Percentiles rank a stretch among this genome's conserved stretches.
Conservation (phyloP, 1,140 invertebrate species). For the Berghia stephanieae region DNA sequence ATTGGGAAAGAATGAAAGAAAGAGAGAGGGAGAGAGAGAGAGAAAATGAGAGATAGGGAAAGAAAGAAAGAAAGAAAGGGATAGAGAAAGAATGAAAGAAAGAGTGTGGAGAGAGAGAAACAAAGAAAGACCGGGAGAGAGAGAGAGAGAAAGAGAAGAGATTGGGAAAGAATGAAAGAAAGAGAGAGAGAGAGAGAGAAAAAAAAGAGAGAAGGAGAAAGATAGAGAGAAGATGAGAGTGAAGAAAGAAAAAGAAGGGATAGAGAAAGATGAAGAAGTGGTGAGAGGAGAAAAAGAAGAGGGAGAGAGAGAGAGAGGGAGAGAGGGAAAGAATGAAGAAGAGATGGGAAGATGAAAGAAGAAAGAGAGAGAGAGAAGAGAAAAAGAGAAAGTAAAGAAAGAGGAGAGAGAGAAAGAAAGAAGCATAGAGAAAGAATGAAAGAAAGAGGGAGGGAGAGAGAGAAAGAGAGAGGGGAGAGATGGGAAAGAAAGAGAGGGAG, state of each 20-base stretch:
- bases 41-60: too few relatives aligned
- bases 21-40: slow-evolving; percentile 8
- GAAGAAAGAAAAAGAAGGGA: neutral
- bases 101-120: too few relatives aligned
- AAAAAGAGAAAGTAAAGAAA: neutral
- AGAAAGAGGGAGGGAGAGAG: slow-evolving; percentile 12
- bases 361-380: neutral
- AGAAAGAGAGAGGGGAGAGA: neutral
- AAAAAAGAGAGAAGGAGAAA: neutral
- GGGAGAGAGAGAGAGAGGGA: slow-evolving; percentile 11
- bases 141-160: too few relatives aligned
- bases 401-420: neutral
- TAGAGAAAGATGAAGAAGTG: neutral
- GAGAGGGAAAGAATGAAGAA: neutral
- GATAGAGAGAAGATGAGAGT: slow-evolving; percentile 5
- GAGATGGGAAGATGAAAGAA: neutral
- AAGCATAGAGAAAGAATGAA: neutral
- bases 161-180: neutral
- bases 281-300: neutral
- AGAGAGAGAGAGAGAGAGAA: neutral
- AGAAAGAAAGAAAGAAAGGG: too few relatives aligned
- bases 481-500: neutral
- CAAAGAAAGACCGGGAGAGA: too few relatives aligned
- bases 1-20: neutral
- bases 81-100: too few relatives aligned